Evolutionary conservation across 2,113 vertebrate genomes (phyloP), one percentile per base, ranked within the genome.

Genomic region (Drymodes brunneopygia): DNA sequence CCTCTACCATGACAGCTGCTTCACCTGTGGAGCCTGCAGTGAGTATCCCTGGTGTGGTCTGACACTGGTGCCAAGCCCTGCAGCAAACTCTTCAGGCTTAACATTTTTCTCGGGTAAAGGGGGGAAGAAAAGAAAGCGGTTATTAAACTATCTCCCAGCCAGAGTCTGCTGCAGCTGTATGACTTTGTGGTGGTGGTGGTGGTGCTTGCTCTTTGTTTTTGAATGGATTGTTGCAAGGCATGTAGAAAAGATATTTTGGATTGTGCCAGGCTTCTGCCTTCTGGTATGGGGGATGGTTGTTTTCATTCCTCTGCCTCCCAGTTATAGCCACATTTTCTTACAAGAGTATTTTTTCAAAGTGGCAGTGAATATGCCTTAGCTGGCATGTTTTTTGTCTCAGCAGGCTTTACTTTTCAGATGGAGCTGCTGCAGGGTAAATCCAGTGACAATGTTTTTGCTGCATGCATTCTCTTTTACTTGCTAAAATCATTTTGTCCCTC

Each of bases 11-110:
- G 99, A 99, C 3, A 95, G 97, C 92, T 99, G 99, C 97, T 99
- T 99, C 97, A 99, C 99, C 98, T 99, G 99, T 17, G 99, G 99
- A 6, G 98, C 99, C 75, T 99, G 99, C 96, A 99, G 99, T 99
- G 98, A 99, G 99, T 99, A 88, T 9, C 36, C 27, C 12, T 24
- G 20, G 36, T 61, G 40, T 7, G 7, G 2, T 15, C 44, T 47
- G 74, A 47, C 1, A 0, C 51, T 15, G 9, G 11, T 15, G 58
- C 71, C 4, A 4, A 29, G 10, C 47, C 16, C 62, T 82, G 36
- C 16, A 28, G 8, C 57, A 54, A 62, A 40, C 33, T n/a, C 40
- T 22, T 75, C 0, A 3, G 45, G 45, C 27, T 83, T 48, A 11
- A 50, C 2, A 3, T 36, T 86, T 35, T 74, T 71, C 44, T 91